A percentile compares a stretch with the other conserved stretches of the same genome.
phyloP scores from a whole-genome alignment of 2,113 vertebrate genomes.

The Python bivittatus region DNA sequence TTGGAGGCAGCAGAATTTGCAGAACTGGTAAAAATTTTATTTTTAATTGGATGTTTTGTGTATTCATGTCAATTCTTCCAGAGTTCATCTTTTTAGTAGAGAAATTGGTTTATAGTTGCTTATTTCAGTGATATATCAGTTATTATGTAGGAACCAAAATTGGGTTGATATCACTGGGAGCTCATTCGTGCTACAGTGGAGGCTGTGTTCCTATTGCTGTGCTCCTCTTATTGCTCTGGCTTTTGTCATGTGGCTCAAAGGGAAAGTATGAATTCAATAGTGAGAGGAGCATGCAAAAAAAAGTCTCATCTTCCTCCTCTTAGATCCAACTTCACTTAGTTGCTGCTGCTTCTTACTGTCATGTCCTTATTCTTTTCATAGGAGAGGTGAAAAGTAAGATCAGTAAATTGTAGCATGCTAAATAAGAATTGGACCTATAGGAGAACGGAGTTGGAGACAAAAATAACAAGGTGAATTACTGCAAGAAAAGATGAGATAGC shows the following conservation, averaged over 20 bases:
- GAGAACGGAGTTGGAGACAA: neutral
- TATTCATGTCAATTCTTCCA: neutral
- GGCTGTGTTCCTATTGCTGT: neutral
- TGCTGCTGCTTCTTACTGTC: neutral
- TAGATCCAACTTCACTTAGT: neutral
- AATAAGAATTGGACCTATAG: neutral
- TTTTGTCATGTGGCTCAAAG: neutral
- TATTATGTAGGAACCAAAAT: neutral
- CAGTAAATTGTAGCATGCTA: neutral
- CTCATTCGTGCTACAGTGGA: neutral
- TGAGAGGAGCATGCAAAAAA: neutral
- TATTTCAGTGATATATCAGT: slow-evolving; percentile 14
- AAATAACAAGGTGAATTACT: too few species aligned
- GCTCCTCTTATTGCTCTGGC: neutral
- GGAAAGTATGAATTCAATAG: neutral
- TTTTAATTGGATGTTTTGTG: slow-evolving; percentile 6
- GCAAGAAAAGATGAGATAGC: neutral
- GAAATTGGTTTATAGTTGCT: neutral
- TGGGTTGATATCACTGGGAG: neutral
- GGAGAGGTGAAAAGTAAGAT: too few species aligned
- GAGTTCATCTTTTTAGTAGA: neutral
- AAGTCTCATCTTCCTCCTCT: neutral
- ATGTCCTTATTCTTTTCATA: neutral
- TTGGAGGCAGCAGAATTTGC: slow-evolving; percentile 95
- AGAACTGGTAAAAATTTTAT: slow-evolving; percentile 84